Evolutionary conservation across 2,797 vertebrate genomes (phyloP).

Genomic region (Aselliscus stoliczkanus): DNA sequence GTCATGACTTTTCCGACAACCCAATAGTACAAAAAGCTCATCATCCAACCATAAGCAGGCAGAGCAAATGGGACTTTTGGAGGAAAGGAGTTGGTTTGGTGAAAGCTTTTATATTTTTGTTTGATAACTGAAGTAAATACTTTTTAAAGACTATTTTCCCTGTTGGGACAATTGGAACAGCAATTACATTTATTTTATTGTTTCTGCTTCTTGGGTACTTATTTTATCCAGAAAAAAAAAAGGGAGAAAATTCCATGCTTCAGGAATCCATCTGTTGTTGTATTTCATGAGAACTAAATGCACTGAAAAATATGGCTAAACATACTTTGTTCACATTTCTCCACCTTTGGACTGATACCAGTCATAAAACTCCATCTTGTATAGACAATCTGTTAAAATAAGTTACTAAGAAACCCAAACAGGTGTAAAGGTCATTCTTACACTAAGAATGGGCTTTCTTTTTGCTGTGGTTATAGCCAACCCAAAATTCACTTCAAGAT

Average conservation of each 20-base stretch:
- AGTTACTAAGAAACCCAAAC: slow-evolving; percentile 73
- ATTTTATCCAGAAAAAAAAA: background rate
- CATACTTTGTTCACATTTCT: slow-evolving; percentile 21
- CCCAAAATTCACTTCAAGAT: background rate
- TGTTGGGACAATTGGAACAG: background rate
- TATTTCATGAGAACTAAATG: slow-evolving; percentile 27
- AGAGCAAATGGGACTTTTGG: background rate
- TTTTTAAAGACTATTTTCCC: background rate
- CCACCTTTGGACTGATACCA: slow-evolving; percentile 72
- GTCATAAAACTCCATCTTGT: slow-evolving; percentile 68
- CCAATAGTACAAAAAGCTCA: background rate
- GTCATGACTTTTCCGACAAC: too few species aligned
- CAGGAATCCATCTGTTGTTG: slow-evolving; percentile 30
- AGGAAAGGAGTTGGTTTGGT: background rate
- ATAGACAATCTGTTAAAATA: slow-evolving; percentile 74
- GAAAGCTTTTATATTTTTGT: background rate
- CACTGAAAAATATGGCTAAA: slow-evolving; percentile 50
- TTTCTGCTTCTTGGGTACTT: slow-evolving; percentile 18
- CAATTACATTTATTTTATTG: slow-evolving; percentile 17
- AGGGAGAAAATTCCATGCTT: background rate
- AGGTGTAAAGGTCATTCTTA: slow-evolving; percentile 67
- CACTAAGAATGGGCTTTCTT: slow-evolving; percentile 56
- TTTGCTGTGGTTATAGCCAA: slow-evolving; percentile 55
- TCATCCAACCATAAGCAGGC: background rate
- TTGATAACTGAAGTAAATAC: background rate